Conservation (phyloP, 2,797 vertebrate genomes). For the Scolopax bukidnonensis region DNA sequence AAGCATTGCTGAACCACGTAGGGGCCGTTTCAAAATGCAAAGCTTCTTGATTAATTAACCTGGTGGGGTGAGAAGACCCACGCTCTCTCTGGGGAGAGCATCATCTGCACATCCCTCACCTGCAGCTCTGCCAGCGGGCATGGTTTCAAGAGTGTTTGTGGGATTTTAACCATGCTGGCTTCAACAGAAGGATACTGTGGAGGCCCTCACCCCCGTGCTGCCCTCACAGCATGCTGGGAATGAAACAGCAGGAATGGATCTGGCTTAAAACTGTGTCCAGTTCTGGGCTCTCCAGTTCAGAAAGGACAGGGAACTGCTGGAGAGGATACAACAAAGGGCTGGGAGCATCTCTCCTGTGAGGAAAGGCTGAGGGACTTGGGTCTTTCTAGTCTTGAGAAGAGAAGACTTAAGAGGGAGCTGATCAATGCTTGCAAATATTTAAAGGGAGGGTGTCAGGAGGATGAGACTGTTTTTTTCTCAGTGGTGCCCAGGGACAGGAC, state of each 20-base stretch:
- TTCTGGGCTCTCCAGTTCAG: too few species aligned
- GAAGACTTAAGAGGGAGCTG: too few species aligned
- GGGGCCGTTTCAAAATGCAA: not conserved
- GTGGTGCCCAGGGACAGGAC: too few species aligned
- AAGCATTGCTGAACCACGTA: not conserved
- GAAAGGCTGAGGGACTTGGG: too few species aligned
- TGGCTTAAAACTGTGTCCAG: not conserved
- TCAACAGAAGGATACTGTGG: rapidly evolving
- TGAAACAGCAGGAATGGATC: not conserved
- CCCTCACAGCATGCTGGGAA: not conserved
- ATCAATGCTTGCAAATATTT: too few species aligned
- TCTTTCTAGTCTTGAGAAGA: too few species aligned
- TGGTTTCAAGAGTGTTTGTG: rapidly evolving
- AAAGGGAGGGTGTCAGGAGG: too few species aligned
- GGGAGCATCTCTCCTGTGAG: too few species aligned
- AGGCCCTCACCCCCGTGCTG: not conserved
- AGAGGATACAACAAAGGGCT: too few species aligned
- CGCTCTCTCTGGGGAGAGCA: not conserved
- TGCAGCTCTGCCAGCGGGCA: not conserved
- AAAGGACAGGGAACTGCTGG: too few species aligned
- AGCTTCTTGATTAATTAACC: not conserved
- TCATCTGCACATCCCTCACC: not conserved
- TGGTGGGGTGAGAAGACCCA: not conserved
- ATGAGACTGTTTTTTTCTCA: too few species aligned
- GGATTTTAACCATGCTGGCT: not conserved